These are phyloP conservation scores for Sigmodon hispidus DNA, from an alignment of 2,113 vertebrate species.

Conservation along the genomic window DNA sequence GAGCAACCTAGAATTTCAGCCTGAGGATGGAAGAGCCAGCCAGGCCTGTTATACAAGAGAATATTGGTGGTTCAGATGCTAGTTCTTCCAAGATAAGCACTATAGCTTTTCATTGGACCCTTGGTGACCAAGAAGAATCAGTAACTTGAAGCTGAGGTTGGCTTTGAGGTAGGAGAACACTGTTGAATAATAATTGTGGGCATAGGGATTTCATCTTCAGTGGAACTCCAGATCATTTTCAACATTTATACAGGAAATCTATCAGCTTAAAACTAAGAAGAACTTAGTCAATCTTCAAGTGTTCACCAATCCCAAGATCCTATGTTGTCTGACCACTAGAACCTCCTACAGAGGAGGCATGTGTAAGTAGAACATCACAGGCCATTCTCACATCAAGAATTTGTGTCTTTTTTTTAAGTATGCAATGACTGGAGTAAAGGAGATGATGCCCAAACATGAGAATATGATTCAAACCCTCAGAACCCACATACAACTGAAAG, in stretches of 20 bases:
- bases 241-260: not conserved
- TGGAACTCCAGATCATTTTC: not conserved
- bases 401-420: not conserved
- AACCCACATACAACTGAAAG: not conserved
- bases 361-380: not conserved
- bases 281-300: not conserved
- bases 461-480: no score
- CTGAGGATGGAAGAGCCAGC: not conserved
- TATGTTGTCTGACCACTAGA: not conserved
- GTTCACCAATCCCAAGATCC: not conserved
- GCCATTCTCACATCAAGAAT: not conserved
- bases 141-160: not conserved
- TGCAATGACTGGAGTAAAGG: not conserved
- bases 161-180: not conserved
- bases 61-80: fast-evolving
- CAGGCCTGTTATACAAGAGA: not conserved
- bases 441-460: not conserved
- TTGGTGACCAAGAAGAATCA: not conserved
- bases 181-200: not conserved
- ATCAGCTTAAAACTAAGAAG: not conserved
- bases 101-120: not conserved
- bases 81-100: not conserved
- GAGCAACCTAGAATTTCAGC: not conserved
- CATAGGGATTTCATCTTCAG: not conserved
- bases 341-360: not conserved